Evolutionary conservation across 2,888 invertebrate species (phyloP).

Genomic region (Drosophila mimetica): DNA sequence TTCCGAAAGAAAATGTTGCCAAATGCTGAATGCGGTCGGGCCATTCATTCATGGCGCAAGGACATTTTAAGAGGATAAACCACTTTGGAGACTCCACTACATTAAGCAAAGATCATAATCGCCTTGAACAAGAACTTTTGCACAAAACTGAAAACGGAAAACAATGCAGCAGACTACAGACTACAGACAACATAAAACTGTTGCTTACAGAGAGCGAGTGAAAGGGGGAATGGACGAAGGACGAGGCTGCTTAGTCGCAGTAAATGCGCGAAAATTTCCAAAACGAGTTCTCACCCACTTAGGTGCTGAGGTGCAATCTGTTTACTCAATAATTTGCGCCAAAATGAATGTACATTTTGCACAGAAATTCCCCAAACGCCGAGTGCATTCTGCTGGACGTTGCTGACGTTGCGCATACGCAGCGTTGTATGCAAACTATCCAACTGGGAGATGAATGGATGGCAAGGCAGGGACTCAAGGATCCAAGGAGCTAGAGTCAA

Average conservation of each 20-base stretch:
- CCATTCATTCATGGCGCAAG: conserved; percentile 24
- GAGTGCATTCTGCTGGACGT: conserved; percentile 48
- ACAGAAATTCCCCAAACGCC: conserved; percentile 43
- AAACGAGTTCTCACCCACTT: conserved; percentile 37
- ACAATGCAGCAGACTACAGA: conserved; percentile 14
- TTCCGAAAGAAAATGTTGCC: conserved; percentile 38
- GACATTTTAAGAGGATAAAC: conserved; percentile 38
- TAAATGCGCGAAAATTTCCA: conserved; percentile 40
- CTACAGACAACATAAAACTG: conserved; percentile 15
- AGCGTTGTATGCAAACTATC: conserved; percentile 42
- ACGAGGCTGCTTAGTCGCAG: conserved; percentile 13
- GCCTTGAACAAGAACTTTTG: conserved; percentile 24
- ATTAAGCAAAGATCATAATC: conserved; percentile 46
- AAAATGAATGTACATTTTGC: conserved; percentile 63
- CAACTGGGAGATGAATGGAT: conserved; percentile 31
- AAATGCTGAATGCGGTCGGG: conserved; percentile 37
- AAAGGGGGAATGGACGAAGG: background rate
- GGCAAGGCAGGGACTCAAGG: conserved; percentile 2
- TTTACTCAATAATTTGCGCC: conserved; percentile 64
- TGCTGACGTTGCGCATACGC: conserved; percentile 42
- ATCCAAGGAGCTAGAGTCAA: conserved; percentile 22
- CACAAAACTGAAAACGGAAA: conserved; percentile 16
- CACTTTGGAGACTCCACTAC: conserved; percentile 25
- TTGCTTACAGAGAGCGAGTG: conserved; percentile 11
- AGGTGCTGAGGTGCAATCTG: conserved; percentile 61